Base-by-base conservation (phyloP, 2,888 invertebrate genomes). In the Pristionchus exspectatus region DNA sequence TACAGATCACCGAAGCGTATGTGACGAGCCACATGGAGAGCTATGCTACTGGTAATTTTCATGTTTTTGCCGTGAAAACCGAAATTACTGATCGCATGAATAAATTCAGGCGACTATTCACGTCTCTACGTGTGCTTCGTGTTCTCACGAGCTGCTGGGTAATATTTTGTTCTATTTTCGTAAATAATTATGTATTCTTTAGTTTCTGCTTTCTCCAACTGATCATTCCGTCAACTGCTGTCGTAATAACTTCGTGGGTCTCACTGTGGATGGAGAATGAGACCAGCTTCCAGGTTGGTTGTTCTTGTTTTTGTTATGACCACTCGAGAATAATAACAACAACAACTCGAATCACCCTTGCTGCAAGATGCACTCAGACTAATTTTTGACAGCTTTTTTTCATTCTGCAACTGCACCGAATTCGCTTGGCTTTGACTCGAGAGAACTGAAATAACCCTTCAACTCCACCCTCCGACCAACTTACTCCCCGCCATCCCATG, bases 261-360 rank as follows among this genome's bases (percentile, higher is more conserved):
- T 92, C 94, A 7, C 90, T 94, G 12, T 95, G 94, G 94, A 93
- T 94, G 93, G 94, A 94, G 90, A 93, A 91, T 88, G 94, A 94
- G 84, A 94, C 94, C 16, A 91, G 91, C 44, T 95, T 94, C 86
- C 92, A 92, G 91, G 92, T 92, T 54, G 5, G 33, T 24, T 24
- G 44, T 72, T 72, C 3, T 69, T 54, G 21, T 18, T 30, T 30
- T 74, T 27, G 38, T 59, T 59, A 12, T 50, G 12, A 50, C 12
- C 44, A 50, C 18, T 1, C 30, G 21, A 74, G 38, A 30, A 74
- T 33, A 74, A 33, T 2, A 33, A 24, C 30, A 30, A 69, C 69
- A n/a, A 5, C 24, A 69, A 30, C n/a, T n/a, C n/a, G n/a, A n/a
- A 2, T 30, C 30, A 30, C 2, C 9, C 69, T 30, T 63, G 24